Evolutionary conservation across 2,888 invertebrate genomes (phyloP), one percentile per base, ranked within the genome.

Genomic region (Drosophila anceps): DNA sequence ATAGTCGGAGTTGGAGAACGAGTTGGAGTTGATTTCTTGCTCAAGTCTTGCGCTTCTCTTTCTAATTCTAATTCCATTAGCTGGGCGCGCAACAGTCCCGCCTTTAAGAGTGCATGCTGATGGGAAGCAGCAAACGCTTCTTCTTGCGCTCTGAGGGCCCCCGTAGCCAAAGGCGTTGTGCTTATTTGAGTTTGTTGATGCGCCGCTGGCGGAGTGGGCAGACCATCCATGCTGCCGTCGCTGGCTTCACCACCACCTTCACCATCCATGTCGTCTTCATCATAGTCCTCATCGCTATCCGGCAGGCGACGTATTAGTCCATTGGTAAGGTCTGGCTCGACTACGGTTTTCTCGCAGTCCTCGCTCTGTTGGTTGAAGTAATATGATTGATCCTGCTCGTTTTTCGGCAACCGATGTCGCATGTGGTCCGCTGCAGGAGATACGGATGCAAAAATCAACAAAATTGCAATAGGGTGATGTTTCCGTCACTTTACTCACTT

Each of bases 251-350:
- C 85, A 12, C 70, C 85, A 4, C 64, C 81, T 9, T 91, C 92
- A 6, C 84, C 91, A 5, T 90, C 91, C 4, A 88, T 82, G 37
- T 92, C 92, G 54, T 92, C 92, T 76, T 92, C 92, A 67, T 92
- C 92, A 57, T 85, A 92, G 60, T 92, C 92, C 62, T 92, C 92
- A 55, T 92, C 92, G 62, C 92, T 92, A 76, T 92, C 92, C 53
- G 92, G 92, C 68, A 92, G 81, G 13, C 92, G 92, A 6, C 92
- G 88, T 68, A 92, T 92, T 0, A 93, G 81, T 1, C 92, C 93
- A 50, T 92, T 92, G n/a, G 92, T 92, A 4, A 93, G 82, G 59
- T 93, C 92, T 4, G 92, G 92, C 53, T 92, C 92, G n/a, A 93
- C 92, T 4, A 93, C 88, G 0, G 92, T 93, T 72, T 92, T 92